A percentile compares a stretch with the other conserved stretches of the same genome.
Conservation (phyloP, 2,113 vertebrate genomes). For the Colistium nudipinnis region DNA sequence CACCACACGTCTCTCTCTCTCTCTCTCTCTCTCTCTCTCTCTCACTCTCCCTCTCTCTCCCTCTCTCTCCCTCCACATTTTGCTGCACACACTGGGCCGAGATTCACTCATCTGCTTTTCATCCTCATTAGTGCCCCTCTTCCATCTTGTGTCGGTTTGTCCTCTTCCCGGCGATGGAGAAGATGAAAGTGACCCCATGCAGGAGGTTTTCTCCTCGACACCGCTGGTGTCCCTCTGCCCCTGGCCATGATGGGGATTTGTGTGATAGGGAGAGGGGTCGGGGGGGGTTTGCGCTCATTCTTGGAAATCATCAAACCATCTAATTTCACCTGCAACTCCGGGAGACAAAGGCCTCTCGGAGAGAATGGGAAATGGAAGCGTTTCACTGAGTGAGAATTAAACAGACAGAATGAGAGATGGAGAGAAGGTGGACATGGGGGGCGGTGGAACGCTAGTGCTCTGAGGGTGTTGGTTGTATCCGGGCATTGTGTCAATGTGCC, state of each 20-base stretch:
- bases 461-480: too few species aligned
- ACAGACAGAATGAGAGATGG: constrained; percentile 39
- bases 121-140: constrained; percentile 61
- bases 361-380: constrained; percentile 64
- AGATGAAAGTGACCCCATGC: constrained; percentile 72
- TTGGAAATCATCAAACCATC: constrained; percentile 78
- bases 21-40: too few species aligned
- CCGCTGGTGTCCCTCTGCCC: constrained; percentile 63
- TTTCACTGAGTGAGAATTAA: constrained; percentile 65
- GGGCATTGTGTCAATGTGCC: background rate
- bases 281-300: constrained; percentile 76
- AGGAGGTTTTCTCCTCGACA: constrained; percentile 55
- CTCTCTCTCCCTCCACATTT: constrained; percentile 34
- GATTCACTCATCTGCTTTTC: constrained; percentile 37
- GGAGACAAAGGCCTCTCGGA: constrained; percentile 70
- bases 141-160: constrained; percentile 48
- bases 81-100: constrained; percentile 24
- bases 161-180: constrained; percentile 48
- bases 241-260: constrained; percentile 53
- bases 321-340: constrained; percentile 75
- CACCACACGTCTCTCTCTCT: background rate
- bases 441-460: background rate
- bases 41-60: too few species aligned
- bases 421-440: constrained; percentile 38
- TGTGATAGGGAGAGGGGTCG: constrained; percentile 30